These are phyloP conservation scores for Automeris io DNA, from an alignment of 2,888 invertebrate genomes.

Conservation along the genomic window DNA sequence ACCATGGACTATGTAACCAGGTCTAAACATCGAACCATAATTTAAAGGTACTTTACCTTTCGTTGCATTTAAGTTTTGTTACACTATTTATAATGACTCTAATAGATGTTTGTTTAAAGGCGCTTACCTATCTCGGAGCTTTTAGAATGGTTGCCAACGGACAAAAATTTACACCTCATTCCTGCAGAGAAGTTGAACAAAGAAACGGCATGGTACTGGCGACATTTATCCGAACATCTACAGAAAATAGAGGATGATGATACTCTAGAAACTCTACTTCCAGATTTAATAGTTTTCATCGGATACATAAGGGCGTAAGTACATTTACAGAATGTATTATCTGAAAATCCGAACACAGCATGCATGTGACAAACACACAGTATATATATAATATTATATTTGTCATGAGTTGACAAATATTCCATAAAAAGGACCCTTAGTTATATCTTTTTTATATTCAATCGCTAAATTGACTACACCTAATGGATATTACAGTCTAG, in stretches of 20 bases:
- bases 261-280: constrained; percentile 79
- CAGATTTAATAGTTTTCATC: constrained; percentile 84
- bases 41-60: no score
- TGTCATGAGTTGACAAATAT: constrained; percentile 2
- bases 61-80: no score
- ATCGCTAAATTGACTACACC: no score
- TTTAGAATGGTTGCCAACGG: constrained; percentile 69
- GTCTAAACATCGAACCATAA: no score
- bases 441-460: no score
- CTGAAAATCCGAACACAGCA: no score
- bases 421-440: no score
- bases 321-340: no score
- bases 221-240: constrained; percentile 64
- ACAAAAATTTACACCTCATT: constrained; percentile 53
- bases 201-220: constrained; percentile 73
- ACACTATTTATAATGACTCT: no score
- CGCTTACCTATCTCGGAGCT: constrained; percentile 65
- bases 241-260: constrained; percentile 71
- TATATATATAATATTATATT: background rate
- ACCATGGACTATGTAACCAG: no score
- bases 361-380: no score
- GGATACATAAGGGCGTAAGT: constrained; percentile 83
- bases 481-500: no score
- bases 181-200: constrained; percentile 66
- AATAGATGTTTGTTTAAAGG: constrained; percentile 26